Percentiles rank a stretch among this genome's conserved stretches.
phyloP scores from a whole-genome alignment of 2,113 vertebrate species.

The Otus sunia region DNA sequence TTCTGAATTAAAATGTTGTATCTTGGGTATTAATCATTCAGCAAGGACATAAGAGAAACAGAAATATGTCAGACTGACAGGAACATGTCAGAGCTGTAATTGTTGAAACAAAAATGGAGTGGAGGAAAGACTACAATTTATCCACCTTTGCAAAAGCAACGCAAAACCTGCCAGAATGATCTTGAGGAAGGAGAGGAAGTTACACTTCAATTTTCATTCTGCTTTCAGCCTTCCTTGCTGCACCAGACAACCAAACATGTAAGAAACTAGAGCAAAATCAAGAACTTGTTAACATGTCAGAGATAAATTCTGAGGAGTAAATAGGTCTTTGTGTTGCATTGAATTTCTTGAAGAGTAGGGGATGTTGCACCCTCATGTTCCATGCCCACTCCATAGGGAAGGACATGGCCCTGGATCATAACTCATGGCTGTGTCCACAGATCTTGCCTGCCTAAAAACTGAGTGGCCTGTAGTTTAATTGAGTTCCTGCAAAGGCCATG shows the following conservation, averaged over 20 bases:
- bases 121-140: background rate
- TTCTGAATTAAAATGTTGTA: slow-evolving; percentile 8
- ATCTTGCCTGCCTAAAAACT: background rate
- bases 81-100: slow-evolving; percentile 17
- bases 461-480: background rate
- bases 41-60: slow-evolving; percentile 40
- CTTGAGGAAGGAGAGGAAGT: background rate
- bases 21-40: slow-evolving; percentile 46
- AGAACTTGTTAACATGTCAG: background rate
- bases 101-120: slow-evolving; percentile 15
- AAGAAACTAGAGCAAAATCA: background rate
- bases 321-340: background rate
- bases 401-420: background rate
- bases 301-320: background rate
- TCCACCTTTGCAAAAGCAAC: slow-evolving; percentile 56
- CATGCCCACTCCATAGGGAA: background rate
- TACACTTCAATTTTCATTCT: slow-evolving; percentile 5
- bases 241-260: background rate
- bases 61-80: slow-evolving; percentile 43
- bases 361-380: background rate
- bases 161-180: slow-evolving; percentile 34
- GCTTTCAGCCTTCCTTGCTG: background rate
- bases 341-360: background rate
- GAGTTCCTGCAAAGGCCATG: background rate
- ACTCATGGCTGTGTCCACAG: background rate